Evolutionary conservation across 2,888 invertebrate species (phyloP), one percentile per base, ranked within the genome.

Genomic region (Andrena minutula): DNA sequence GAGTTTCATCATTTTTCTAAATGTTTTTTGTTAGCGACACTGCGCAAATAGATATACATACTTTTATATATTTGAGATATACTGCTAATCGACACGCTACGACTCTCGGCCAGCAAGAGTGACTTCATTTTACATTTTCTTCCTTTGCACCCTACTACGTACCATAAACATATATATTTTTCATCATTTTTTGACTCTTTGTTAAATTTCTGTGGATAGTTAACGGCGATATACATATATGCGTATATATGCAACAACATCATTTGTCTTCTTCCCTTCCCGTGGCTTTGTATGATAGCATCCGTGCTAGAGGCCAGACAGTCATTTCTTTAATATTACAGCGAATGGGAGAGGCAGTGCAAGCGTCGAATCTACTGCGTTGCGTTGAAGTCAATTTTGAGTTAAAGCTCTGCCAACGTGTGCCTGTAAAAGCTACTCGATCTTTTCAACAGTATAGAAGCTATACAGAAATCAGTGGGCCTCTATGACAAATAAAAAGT

Each of bases 41-140:
- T 58, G 41, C 41, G 26, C 53, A 61, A 32, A 20, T 68, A 75
- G 60, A 65, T 74, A 61, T 70, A 80, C 65, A 23, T 68, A 84
- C 23, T 65, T 49, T 47, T 71, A 79, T 61, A 64, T 70, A 82
- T 75, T 79, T 65, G 28, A 64, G 73, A 82, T 79, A 82, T 69
- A 32, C 3, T 47, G 60, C 79, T 80, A 84, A 74, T 81, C 76
- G 69, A 80, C 81, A 74, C 58, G 56, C 82, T 87, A 82, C 66
- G 68, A 88, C 92, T 91, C 92, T 92, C 84, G 91, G 35, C 92
- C 92, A 85, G 92, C 92, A 90, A 92, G 92, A 92, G 90, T 70
- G 78, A 83, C 71, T 79, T 86, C 71, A 70, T 63, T 47, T 84
- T 69, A 65, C 28, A 5, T 65, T 72, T 56, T 73, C 60, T 30